Evolutionary conservation across 2,797 vertebrate genomes (phyloP).

Genomic region (Peromyscus attwateri): DNA sequence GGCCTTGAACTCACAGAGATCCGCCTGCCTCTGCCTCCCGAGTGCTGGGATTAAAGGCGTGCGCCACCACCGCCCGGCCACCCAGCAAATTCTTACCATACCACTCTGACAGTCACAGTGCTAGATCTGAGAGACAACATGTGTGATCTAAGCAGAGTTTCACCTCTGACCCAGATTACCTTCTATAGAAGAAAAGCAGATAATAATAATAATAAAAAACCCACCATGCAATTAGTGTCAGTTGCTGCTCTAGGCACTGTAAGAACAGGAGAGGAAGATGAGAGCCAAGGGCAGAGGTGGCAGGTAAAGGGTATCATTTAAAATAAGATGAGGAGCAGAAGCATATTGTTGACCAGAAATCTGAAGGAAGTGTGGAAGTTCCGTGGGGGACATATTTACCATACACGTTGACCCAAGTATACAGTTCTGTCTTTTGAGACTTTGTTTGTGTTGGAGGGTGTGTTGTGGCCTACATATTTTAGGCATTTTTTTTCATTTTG

Average conservation of each 20-base stretch:
- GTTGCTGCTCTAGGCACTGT: no score
- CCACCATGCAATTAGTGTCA: not conserved
- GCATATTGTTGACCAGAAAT: not conserved
- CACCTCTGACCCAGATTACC: not conserved
- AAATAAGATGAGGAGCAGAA: not conserved
- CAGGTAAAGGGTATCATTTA: not conserved
- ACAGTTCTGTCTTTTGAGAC: not conserved
- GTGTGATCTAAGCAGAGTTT: not conserved
- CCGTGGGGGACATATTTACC: not conserved
- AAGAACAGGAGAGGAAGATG: not conserved
- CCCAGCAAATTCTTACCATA: not conserved
- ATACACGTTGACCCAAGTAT: not conserved
- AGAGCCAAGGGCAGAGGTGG: not conserved
- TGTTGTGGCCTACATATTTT: slow-evolving; percentile 34
- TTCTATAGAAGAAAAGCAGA: not conserved
- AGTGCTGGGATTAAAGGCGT: no score
- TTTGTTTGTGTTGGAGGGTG: not conserved
- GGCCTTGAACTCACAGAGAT: no score
- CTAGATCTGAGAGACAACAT: not conserved
- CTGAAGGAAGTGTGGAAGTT: not conserved
- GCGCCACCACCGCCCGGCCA: not conserved
- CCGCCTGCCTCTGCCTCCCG: no score
- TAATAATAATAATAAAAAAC: not conserved
- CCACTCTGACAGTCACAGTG: not conserved
- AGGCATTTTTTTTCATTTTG: not conserved